Evolutionary conservation across 2,797 vertebrate genomes (phyloP).

Genomic region (Antennarius maculatus): DNA sequence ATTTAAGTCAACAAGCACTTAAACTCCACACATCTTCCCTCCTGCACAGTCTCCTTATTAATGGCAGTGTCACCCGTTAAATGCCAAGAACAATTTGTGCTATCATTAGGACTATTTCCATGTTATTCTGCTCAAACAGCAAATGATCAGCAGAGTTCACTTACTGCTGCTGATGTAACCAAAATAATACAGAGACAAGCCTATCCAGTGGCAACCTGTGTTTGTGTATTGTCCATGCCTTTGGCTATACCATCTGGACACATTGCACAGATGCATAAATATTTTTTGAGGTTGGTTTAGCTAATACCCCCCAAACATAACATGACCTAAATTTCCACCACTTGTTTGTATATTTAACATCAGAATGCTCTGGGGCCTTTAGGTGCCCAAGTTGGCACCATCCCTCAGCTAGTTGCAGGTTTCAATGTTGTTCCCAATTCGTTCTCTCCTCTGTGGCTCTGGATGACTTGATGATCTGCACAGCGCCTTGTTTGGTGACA

Average conservation of each 20-base stretch:
- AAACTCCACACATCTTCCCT: too few species aligned
- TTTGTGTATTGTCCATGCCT: constrained; percentile 10
- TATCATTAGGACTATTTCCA: constrained; percentile 35
- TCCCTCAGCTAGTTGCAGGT: constrained; percentile 38
- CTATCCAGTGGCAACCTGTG: constrained; percentile 44
- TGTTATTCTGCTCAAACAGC: constrained; percentile 18
- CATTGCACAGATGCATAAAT: constrained; percentile 28
- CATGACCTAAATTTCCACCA: constrained; percentile 42
- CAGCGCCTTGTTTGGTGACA: constrained; percentile 46
- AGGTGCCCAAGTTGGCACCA: constrained; percentile 52
- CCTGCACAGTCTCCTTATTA: too few species aligned
- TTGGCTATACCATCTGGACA: constrained; percentile 57
- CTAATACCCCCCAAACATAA: constrained; percentile 34
- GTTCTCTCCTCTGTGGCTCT: constrained; percentile 18
- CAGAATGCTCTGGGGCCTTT: constrained; percentile 17
- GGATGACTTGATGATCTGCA: constrained; percentile 57
- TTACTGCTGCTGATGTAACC: constrained; percentile 11
- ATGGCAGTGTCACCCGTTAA: too few species aligned
- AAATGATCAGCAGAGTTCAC: constrained; percentile 8
- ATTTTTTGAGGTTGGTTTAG: constrained; percentile 17
- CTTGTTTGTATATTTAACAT: constrained; percentile 56
- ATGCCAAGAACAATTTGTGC: not conserved
- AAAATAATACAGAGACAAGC: constrained; percentile 13
- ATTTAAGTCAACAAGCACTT: too few species aligned
- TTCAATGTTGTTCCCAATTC: constrained; percentile 34